Percentiles rank a stretch among this genome's conserved stretches.
phyloP scores from a whole-genome alignment of 2,797 vertebrate genomes.

The Artibeus lituratus region DNA sequence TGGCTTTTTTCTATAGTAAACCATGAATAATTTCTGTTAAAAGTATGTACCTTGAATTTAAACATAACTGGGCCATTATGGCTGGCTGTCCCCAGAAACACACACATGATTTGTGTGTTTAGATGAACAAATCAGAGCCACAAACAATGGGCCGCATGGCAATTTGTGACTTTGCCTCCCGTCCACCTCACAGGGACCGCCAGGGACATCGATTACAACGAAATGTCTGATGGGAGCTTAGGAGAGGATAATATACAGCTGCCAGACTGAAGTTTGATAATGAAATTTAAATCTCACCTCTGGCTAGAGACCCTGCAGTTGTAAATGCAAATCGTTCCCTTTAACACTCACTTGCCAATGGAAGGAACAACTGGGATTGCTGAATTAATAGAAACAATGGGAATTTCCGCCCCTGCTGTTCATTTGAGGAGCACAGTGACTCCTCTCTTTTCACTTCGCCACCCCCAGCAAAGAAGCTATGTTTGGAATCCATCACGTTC shows the following conservation, averaged over 20 bases:
- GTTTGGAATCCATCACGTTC: neutral
- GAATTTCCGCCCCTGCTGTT: neutral
- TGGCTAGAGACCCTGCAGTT: neutral
- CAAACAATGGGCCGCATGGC: neutral
- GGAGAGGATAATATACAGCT: constrained; percentile 36
- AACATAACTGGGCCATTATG: constrained; percentile 27
- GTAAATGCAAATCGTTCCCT: constrained; percentile 35
- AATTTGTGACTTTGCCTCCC: neutral
- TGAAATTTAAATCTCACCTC: constrained; percentile 43
- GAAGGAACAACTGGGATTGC: neutral
- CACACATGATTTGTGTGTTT: constrained; percentile 22
- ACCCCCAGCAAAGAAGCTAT: neutral
- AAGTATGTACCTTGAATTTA: constrained; percentile 24
- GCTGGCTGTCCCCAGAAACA: neutral
- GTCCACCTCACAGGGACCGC: accelerated
- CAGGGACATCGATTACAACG: neutral
- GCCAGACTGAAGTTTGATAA: constrained; percentile 32
- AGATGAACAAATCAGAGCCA: neutral
- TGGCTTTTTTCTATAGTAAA: constrained; percentile 12
- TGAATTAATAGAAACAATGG: neutral
- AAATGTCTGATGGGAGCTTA: neutral
- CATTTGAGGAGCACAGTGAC: neutral
- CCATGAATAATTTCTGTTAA: constrained; percentile 37
- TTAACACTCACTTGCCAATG: neutral
- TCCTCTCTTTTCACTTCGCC: neutral